Conservation (phyloP, 2,797 vertebrate genomes). For the Mormyrops boulengeri region DNA sequence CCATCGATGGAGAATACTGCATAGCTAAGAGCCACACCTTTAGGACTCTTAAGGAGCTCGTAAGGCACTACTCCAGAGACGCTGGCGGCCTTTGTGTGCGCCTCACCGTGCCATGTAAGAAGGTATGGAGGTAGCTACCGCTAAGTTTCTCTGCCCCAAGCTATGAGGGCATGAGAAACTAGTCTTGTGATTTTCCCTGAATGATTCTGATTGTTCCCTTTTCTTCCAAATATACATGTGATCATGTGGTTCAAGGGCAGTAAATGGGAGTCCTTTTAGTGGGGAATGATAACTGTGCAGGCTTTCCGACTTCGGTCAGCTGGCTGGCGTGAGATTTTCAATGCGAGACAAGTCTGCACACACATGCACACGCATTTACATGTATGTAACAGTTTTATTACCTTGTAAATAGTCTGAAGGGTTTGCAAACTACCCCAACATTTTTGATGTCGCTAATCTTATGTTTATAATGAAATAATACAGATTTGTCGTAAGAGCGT, state of each 20-base stretch:
- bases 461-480: neutral
- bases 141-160: neutral
- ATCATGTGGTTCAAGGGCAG: neutral
- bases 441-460: neutral
- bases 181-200: neutral
- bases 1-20: constrained; percentile 65
- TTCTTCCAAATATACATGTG: neutral
- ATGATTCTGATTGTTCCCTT: neutral
- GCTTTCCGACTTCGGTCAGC: neutral
- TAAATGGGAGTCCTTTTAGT: neutral
- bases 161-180: neutral
- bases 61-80: constrained; percentile 64
- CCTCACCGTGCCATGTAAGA: constrained; percentile 74
- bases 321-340: neutral
- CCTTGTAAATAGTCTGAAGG: neutral
- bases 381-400: neutral
- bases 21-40: constrained; percentile 62
- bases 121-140: constrained; percentile 59
- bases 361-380: neutral
- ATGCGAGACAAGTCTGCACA: neutral
- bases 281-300: neutral
- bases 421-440: neutral
- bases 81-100: constrained; percentile 74
- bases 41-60: constrained; percentile 65
- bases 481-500: neutral